Conservation (phyloP, 2,113 vertebrate genomes). For the Phylloscopus whistleri region DNA sequence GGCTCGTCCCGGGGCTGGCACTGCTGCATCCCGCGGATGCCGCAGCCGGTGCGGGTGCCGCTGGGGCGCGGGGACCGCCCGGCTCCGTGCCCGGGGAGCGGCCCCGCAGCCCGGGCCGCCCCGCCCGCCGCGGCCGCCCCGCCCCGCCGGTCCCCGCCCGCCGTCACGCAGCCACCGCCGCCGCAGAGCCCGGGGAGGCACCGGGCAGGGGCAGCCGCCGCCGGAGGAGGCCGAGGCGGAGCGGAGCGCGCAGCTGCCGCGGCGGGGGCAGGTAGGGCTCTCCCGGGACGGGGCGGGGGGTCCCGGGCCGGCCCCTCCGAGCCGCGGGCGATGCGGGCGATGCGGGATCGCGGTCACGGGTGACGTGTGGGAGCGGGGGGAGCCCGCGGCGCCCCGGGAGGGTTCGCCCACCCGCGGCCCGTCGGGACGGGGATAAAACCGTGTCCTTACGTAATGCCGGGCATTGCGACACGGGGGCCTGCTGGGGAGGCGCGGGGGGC, state of each 20-base stretch:
- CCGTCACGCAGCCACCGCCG: too few species aligned
- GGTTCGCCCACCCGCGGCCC: neutral
- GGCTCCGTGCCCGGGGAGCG: neutral
- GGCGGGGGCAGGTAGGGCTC: neutral
- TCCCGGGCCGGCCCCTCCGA: neutral
- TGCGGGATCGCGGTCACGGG: neutral
- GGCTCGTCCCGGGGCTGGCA: neutral
- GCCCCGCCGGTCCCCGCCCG: too few species aligned
- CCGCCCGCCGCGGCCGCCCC: too few species aligned
- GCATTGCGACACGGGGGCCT: neutral
- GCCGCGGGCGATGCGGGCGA: neutral
- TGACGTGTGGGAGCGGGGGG: neutral
- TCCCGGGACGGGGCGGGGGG: neutral
- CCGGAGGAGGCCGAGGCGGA: neutral
- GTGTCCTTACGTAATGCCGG: neutral
- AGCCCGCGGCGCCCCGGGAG: neutral
- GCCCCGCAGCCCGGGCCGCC: neutral
- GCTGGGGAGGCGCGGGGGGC: neutral
- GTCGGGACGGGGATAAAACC: neutral
- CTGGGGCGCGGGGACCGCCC: rapidly evolving
- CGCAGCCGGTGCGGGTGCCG: neutral
- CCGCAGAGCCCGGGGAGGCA: too few species aligned
- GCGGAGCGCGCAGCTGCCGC: neutral
- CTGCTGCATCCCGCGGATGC: rapidly evolving
- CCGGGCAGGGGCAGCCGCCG: neutral